phyloP scores from a whole-genome alignment of 2,888 invertebrate species.

The Xanthia togata region DNA sequence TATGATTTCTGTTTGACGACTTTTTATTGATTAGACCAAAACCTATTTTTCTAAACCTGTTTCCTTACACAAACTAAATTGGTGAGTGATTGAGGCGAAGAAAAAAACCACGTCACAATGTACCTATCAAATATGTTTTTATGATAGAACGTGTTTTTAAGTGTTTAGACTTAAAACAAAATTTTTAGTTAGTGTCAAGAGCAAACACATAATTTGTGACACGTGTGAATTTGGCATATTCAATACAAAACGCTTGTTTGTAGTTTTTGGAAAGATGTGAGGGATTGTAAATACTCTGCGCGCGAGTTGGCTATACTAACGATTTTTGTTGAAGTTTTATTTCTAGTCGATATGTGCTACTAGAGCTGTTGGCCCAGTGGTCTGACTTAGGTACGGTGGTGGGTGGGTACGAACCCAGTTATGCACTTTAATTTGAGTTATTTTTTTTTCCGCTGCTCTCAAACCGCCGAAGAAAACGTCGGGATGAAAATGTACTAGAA shows the following conservation, averaged over 20 bases:
- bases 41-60: background rate
- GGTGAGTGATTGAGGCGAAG: background rate
- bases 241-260: constrained; percentile 6
- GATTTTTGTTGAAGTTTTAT: background rate
- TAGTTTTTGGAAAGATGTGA: constrained; percentile 18
- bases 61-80: background rate
- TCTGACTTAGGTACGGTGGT: background rate
- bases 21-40: background rate
- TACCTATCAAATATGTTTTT: constrained; percentile 11
- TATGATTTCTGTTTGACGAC: background rate
- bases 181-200: constrained; percentile 5
- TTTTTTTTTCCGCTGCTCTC: background rate
- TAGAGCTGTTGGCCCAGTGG: background rate
- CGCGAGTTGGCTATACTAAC: background rate
- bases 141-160: constrained; percentile 9
- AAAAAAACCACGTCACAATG: background rate
- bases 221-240: constrained; percentile 25
- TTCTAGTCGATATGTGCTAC: background rate
- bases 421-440: background rate
- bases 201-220: background rate
- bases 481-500: background rate
- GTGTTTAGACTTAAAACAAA: background rate
- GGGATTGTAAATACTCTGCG: background rate
- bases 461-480: background rate
- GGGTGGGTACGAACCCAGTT: background rate